Evolutionary conservation across 1,140 invertebrate species (phyloP).

Genomic region (Drosophila sulfurigaster): DNA sequence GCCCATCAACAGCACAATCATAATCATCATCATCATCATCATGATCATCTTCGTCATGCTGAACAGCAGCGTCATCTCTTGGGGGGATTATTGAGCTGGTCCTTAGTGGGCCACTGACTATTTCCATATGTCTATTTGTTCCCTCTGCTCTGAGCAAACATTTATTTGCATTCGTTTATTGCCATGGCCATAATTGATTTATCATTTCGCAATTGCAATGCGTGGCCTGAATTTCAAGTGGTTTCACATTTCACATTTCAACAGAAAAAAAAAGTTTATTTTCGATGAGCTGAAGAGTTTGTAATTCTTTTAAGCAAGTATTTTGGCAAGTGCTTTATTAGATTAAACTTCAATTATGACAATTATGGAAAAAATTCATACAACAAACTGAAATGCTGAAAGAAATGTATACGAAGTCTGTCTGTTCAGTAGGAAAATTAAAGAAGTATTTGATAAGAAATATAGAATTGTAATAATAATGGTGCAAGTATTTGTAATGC

Average conservation of each 20-base stretch:
- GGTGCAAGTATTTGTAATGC: too few relatives aligned
- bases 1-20: slow-evolving; percentile 7
- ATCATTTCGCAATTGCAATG: slow-evolving; percentile 30
- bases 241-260: slow-evolving; percentile 21
- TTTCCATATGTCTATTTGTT: slow-evolving; percentile 11
- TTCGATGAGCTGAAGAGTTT: not conserved
- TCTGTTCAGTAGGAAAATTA: too few relatives aligned
- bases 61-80: slow-evolving; percentile 15
- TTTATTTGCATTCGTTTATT: slow-evolving; percentile 48
- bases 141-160: not conserved
- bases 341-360: not conserved
- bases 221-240: slow-evolving; percentile 48
- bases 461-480: too few relatives aligned
- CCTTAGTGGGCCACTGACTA: slow-evolving; percentile 3
- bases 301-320: not conserved
- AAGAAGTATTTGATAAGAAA: too few relatives aligned
- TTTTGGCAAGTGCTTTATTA: not conserved
- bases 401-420: too few relatives aligned
- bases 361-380: not conserved
- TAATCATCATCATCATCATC: slow-evolving; percentile 9
- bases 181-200: slow-evolving; percentile 44
- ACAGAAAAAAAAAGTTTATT: not conserved
- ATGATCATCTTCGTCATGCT: not conserved
- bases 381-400: not conserved
- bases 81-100: slow-evolving; percentile 17